These are phyloP conservation scores for Takifugu flavidus DNA, from an alignment of 2,113 vertebrate genomes.

Conservation along the genomic window DNA sequence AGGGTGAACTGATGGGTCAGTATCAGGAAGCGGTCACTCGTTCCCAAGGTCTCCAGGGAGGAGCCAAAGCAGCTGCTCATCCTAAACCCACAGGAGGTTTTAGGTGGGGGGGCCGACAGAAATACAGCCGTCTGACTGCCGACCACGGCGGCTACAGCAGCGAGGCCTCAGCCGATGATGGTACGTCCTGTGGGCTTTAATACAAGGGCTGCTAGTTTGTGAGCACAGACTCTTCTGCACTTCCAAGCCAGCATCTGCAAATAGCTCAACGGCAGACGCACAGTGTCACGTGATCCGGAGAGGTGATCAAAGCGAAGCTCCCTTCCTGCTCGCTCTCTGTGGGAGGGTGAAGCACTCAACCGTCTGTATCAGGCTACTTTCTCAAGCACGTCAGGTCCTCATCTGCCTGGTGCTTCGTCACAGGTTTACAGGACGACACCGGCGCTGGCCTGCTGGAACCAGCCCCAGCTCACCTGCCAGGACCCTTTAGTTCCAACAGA, in stretches of 20 bases:
- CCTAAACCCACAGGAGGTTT: slow-evolving; percentile 79
- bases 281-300: slow-evolving; percentile 51
- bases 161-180: slow-evolving; percentile 90
- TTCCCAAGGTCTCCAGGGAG: slow-evolving; percentile 78
- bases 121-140: slow-evolving; percentile 88
- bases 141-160: slow-evolving; percentile 95
- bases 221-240: slow-evolving; percentile 3
- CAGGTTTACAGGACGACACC: slow-evolving; percentile 18
- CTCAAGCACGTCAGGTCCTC: slow-evolving; percentile 18
- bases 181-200: slow-evolving; percentile 67
- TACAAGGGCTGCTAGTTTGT: not conserved
- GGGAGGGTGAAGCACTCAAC: slow-evolving; percentile 65
- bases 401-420: slow-evolving; percentile 30
- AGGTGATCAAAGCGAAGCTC: slow-evolving; percentile 63
- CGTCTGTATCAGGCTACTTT: slow-evolving; percentile 44
- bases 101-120: slow-evolving; percentile 88
- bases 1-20: slow-evolving; percentile 93
- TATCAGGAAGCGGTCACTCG: slow-evolving; percentile 91
- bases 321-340: slow-evolving; percentile 54
- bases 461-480: slow-evolving; percentile 12
- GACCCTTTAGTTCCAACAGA: too few species aligned
- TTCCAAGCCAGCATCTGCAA: slow-evolving; percentile 16
- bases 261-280: slow-evolving; percentile 3
- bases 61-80: slow-evolving; percentile 48
- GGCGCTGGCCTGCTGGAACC: slow-evolving; percentile 33